Percentiles rank a stretch among this genome's conserved stretches.
phyloP scores from a whole-genome alignment of 53 echinoderm and acorn worm genomes.

The Pentamera pediparva region DNA sequence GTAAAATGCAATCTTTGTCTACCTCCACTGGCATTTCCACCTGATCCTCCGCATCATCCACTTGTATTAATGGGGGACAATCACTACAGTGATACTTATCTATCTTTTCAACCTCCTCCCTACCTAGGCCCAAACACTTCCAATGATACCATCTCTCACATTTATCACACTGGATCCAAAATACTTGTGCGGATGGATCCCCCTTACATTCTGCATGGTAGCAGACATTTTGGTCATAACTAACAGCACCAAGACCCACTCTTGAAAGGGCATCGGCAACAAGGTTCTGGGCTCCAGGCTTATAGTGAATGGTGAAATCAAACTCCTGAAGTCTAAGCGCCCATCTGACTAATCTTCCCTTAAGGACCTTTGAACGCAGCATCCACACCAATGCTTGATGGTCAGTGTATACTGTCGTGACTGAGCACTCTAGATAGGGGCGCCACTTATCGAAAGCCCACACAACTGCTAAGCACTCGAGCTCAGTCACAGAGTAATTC shows the following conservation, averaged over 20 bases:
- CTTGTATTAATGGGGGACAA: no score
- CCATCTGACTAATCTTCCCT: slow-evolving; percentile 2
- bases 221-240: not conserved
- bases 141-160: no score
- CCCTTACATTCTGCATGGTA: no score
- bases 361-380: not conserved
- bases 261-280: not conserved
- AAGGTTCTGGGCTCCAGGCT: not conserved
- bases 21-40: no score
- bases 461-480: slow-evolving; percentile 46
- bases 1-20: no score
- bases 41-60: no score
- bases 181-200: no score
- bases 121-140: no score
- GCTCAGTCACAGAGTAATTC: slow-evolving; percentile 46
- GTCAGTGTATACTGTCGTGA: not conserved
- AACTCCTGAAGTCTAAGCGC: not conserved
- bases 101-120: no score
- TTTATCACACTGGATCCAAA: no score
- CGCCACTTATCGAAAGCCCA: not conserved
- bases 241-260: not conserved
- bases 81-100: no score
- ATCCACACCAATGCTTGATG: slow-evolving; percentile 2
- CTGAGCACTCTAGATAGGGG: not conserved
- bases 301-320: not conserved